Conservation (phyloP, 2,888 invertebrate genomes). For the Alcis repandata region DNA sequence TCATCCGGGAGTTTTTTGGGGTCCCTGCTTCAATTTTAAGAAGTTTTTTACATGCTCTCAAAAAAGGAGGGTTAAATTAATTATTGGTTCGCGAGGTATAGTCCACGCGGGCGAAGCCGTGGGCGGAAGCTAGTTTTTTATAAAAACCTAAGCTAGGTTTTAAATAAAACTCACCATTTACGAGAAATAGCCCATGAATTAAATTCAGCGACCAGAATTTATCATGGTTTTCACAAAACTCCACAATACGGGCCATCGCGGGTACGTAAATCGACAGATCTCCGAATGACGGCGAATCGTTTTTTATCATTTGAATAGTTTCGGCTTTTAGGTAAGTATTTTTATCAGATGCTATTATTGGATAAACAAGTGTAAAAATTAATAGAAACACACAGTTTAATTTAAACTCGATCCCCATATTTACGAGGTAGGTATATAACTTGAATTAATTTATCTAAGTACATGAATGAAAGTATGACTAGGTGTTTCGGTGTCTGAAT, state of each 20-base stretch:
- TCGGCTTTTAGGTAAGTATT: not conserved
- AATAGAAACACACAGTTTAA: not conserved
- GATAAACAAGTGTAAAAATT: not conserved
- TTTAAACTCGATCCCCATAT: slow-evolving; percentile 15
- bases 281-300: slow-evolving; percentile 21
- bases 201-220: slow-evolving; percentile 1
- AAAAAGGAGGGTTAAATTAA: too few species aligned
- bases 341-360: slow-evolving; percentile 1
- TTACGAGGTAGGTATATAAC: not conserved
- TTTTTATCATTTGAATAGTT: not conserved
- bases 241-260: slow-evolving; percentile 10
- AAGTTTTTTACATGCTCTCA: too few species aligned
- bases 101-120: too few species aligned
- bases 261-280: slow-evolving; percentile 22
- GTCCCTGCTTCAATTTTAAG: too few species aligned
- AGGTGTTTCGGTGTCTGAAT: slow-evolving; percentile 14
- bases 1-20: too few species aligned
- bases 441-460: too few species aligned
- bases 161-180: slow-evolving; percentile 16
- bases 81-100: too few species aligned
- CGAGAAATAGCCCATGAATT: slow-evolving; percentile 22
- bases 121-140: too few species aligned
- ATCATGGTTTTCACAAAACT: slow-evolving; percentile 13
- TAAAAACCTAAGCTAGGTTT: too few species aligned
- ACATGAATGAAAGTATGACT: not conserved